Evolutionary conservation across 2,797 vertebrate species (phyloP), one percentile per base, ranked within the genome.

Genomic region (Myotis planiceps): DNA sequence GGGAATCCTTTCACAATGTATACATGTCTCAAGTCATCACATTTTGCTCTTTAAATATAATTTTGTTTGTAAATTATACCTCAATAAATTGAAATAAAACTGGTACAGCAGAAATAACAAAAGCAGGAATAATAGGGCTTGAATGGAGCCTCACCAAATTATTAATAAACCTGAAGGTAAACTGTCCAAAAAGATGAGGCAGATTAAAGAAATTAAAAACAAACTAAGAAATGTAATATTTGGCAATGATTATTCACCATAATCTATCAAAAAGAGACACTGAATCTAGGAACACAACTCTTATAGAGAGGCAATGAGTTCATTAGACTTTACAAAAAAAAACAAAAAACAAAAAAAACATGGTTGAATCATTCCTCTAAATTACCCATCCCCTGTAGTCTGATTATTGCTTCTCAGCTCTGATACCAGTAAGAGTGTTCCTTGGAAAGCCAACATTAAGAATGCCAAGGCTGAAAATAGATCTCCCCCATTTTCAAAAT

Each of bases 201-300:
- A 69, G 8, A 66, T 18, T 34, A 27, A 92, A 83, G 34, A 58
- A 9, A 6, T 27, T 71, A 49, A 89, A 89, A 92, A 39, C 2
- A 90, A 90, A 87, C 32, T 71, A n/a, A 89, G 25, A 76, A 66
- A 94, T 68, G 55, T 3, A 85, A 85, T 74, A 68, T 63, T n/a
- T 51, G 18, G 42, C 34, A 19, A 27, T 49, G 12, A 32, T 84
- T 32, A 92, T 58, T 72, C 29, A 66, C 25, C 53, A 47, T 3
- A 7, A 47, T 63, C 37, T 76, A 39, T 34, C 65, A 72, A 79
- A 5, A 32, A 83, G 32, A 66, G 27, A 49, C 45, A 34, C 3
- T 93, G 42, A 89, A 60, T 65, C 63, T n/a, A 39, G 13, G 6
- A 68, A 92, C 47, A 58, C 29, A 53, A 72, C 9, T 87, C 32